A percentile compares a stretch with the other conserved stretches of the same genome.
phyloP scores from a whole-genome alignment of 2,888 invertebrate genomes.

The Cremastinae sp. region DNA sequence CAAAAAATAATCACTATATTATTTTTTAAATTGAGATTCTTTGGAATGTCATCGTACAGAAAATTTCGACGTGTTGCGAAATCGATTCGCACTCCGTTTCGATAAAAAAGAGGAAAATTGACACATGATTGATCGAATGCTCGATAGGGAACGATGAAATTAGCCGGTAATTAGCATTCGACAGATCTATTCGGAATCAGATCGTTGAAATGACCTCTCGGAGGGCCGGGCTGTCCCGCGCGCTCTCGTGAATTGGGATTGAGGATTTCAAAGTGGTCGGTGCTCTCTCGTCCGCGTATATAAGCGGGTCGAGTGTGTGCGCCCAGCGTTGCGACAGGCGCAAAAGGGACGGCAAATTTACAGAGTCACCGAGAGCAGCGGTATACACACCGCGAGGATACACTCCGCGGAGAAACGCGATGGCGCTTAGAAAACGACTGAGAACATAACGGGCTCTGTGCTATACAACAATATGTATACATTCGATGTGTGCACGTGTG shows the following conservation, averaged over 20 bases:
- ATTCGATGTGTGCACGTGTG: conserved; percentile 20
- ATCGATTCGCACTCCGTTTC: neutral
- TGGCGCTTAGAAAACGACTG: conserved; percentile 53
- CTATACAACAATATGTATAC: conserved; percentile 25
- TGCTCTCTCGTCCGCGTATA: no score
- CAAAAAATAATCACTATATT: no score
- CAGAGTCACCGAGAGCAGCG: conserved; percentile 42
- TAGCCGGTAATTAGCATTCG: conserved; percentile 72
- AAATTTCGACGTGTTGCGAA: no score
- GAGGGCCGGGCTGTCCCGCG: conserved; percentile 20
- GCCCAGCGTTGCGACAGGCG: conserved; percentile 11
- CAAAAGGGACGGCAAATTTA: conserved; percentile 49
- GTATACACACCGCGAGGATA: neutral
- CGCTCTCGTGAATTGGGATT: conserved; percentile 18
- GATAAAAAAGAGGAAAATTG: conserved; percentile 36
- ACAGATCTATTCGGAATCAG: conserved; percentile 62
- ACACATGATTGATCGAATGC: conserved; percentile 7
- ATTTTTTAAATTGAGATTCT: no score
- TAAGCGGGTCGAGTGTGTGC: neutral
- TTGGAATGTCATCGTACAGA: no score
- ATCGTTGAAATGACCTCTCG: conserved; percentile 34
- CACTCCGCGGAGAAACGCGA: conserved; percentile 40
- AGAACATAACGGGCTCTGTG: conserved; percentile 54
- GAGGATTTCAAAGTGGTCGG: conserved; percentile 1
- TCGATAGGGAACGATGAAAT: conserved; percentile 64